Evolutionary conservation across 2,888 invertebrate genomes (phyloP), one percentile per base, ranked within the genome.

Genomic region (Limnephilus rhombicus): DNA sequence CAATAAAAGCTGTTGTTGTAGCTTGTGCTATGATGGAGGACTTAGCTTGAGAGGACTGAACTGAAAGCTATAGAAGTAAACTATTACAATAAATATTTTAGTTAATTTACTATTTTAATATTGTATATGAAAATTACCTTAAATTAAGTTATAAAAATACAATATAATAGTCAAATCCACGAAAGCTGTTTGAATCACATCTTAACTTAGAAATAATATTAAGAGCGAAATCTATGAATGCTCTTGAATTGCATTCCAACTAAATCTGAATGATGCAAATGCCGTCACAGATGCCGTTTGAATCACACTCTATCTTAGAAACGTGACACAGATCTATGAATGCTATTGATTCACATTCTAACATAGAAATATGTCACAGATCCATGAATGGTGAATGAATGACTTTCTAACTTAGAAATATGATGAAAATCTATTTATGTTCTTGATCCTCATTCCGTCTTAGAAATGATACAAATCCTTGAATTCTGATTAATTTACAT

Each of bases 251-350:
- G 68, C 68, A 68, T n/a, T 68, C 68, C 24, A 68, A 68, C 68
- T 68, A 68, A 68, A 24, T 18, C 49, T 24, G 24, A 9, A 24
- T 24, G 68, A 68, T 2, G 68, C 68, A 68, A 68, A 68, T 68
- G n/a, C n/a, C n/a, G n/a, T 24, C 68, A 68, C 9, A 68, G 68
- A 68, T 68, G 68, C 24, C 24, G 68, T 4, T 68, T 68, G 68
- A 68, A 68, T 68, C 68, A 68, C 68, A 68, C 68, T 68, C 68
- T 68, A 68, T 68, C 68, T 68, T 68, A 68, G 68, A 68, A 68
- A 68, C 68, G 5, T 68, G 68, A 68, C 68, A 68, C 68, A 68
- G 68, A 68, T 68, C 68, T 68, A 68, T 68, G 68, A 68, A 68
- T 68, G 68, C 68, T 68, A 68, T n/a, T 68, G 68, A 68, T 68